Base-by-base conservation (phyloP, 2,888 invertebrate species). In the Agrotis segetum region DNA sequence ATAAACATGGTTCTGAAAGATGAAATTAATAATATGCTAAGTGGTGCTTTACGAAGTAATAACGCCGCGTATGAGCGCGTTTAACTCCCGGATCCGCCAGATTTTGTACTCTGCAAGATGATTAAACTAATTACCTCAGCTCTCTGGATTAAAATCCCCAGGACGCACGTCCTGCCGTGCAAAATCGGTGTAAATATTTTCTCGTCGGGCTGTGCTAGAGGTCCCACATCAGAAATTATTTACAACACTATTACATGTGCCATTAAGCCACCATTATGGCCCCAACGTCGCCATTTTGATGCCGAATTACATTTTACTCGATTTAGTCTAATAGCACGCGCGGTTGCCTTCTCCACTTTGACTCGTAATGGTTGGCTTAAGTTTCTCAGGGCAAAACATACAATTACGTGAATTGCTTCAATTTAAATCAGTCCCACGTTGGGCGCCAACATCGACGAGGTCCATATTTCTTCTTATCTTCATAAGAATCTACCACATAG, bases 171-270 rank as follows among this genome's bases (percentile, higher is more conserved):
- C 63, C 19, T 66, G 13, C 63, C 21, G 55, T 56, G 73, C 53
- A 66, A 81, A 74, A 82, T 74, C 72, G 60, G 58, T 71, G 68
- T 77, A 67, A 74, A 85, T 79, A 84, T 78, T 74, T 82, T 77
- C 80, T 80, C 50, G 14, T 55, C 55, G 14, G 64, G 77, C 58
- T 64, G 71, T 49, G 47, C 61, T 74, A 53, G 68, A 79, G 71
- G 74, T 64, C 53, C 63, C 66, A 72, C 71, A 75, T 74, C 73
- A 81, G 82, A 88, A 88, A 90, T 91, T 89, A 91, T 91, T 91
- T 87, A 90, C 88, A 87, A 82, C 86, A 90, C 89, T 90, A 90
- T 92, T 90, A 93, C 89, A 92, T 87, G 88, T 87, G 82, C 91
- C 91, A 93, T 93, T 92, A 92, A 85, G 77, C 85, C 79, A 85